Percentiles rank a stretch among this genome's conserved stretches.
Conservation (phyloP, 92 coral and sea anemone genomes). For the Epizoanthus stellaris region DNA sequence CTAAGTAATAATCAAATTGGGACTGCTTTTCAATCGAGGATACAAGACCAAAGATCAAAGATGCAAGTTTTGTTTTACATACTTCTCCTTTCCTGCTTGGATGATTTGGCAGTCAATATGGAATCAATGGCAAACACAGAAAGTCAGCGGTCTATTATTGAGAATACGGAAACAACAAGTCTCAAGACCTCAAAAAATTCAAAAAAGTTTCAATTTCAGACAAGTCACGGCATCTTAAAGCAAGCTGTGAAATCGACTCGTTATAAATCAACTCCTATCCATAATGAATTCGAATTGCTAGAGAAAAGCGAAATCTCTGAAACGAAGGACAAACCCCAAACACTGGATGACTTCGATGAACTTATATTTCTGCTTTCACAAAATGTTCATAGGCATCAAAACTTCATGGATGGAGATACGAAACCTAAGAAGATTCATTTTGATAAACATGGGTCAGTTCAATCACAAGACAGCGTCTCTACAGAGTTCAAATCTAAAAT, state of each 20-base stretch:
- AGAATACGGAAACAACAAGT: neutral
- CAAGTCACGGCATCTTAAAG: neutral
- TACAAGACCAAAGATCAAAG: neutral
- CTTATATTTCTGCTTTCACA: neutral
- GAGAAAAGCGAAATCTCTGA: neutral
- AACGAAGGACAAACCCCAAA: neutral
- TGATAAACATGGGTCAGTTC: neutral
- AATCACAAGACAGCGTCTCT: neutral
- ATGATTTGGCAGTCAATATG: neutral
- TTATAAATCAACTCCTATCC: neutral
- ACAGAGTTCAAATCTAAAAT: neutral
- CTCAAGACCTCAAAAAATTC: too few species aligned
- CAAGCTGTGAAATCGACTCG: neutral
- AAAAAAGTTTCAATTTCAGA: too few species aligned
- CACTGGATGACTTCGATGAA: neutral
- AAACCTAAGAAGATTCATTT: neutral
- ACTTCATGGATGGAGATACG: neutral
- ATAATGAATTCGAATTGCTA: neutral
- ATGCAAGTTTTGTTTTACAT: neutral
- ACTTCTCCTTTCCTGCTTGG: neutral
- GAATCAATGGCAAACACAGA: neutral
- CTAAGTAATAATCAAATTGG: too few species aligned
- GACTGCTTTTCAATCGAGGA: too few species aligned
- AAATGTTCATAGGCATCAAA: neutral
- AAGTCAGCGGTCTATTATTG: neutral